These are phyloP conservation scores for Cochlearius cochlearius DNA, from an alignment of 2,113 vertebrate species.

Conservation along the genomic window DNA sequence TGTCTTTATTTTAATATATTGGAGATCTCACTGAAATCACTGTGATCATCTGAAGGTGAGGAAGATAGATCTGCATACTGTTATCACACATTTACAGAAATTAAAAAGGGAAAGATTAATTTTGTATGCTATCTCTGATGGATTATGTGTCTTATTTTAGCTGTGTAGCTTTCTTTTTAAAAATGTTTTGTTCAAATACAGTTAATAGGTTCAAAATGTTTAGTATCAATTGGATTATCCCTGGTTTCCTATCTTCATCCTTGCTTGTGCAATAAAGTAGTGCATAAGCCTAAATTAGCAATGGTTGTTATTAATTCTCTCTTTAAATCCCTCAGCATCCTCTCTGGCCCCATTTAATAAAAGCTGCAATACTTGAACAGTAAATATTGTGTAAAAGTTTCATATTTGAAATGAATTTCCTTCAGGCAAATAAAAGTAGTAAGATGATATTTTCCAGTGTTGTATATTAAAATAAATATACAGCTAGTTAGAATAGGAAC, in stretches of 20 bases:
- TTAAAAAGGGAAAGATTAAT: background rate
- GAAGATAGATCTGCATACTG: background rate
- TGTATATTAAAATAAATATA: constrained; percentile 68
- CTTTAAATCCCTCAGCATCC: constrained; percentile 46
- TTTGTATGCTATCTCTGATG: background rate
- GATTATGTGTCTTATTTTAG: background rate
- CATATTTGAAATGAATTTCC: constrained; percentile 70
- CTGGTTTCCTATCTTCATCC: constrained; percentile 5
- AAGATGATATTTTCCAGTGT: constrained; percentile 62
- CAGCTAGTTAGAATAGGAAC: constrained; percentile 32
- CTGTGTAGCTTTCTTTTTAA: background rate
- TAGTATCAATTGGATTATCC: constrained; percentile 41
- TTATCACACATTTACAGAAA: background rate
- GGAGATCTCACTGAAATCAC: background rate
- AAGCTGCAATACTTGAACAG: constrained; percentile 54
- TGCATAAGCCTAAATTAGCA: constrained; percentile 44
- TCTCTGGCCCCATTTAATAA: constrained; percentile 61
- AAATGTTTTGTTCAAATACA: background rate
- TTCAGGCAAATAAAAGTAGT: constrained; percentile 64
- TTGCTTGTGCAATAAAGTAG: constrained; percentile 40
- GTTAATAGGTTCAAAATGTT: constrained; percentile 31
- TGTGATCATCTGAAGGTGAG: background rate
- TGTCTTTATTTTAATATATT: background rate
- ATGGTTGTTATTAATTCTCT: constrained; percentile 58
- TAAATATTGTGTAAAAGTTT: constrained; percentile 69